A percentile compares a stretch with the other conserved stretches of the same genome.
phyloP scores from a whole-genome alignment of 2,888 invertebrate species.

The Cerastis leucographa region DNA sequence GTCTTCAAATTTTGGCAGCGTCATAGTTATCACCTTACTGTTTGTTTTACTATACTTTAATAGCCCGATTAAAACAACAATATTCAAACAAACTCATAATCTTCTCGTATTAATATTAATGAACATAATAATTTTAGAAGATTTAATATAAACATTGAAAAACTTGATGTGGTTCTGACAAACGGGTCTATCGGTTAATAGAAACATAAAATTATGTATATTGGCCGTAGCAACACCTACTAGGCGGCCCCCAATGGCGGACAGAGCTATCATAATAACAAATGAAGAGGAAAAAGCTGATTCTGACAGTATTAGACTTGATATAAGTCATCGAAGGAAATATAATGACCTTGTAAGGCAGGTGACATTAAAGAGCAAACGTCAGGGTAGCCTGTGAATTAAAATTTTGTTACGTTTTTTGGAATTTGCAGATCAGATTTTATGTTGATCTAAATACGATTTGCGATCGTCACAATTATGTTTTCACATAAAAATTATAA shows the following conservation, averaged over 20 bases:
- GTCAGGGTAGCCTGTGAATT: background rate
- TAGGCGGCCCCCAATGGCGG: conserved; percentile 62
- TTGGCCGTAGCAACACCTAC: conserved; percentile 73
- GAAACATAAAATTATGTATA: conserved; percentile 80
- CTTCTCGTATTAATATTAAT: conserved; percentile 55
- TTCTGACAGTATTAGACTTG: conserved; percentile 11
- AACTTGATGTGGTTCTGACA: conserved; percentile 49
- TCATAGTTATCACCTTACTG: background rate
- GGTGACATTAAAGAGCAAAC: background rate
- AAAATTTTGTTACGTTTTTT: background rate
- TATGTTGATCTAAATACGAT: background rate
- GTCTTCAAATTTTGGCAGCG: background rate
- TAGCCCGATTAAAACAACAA: conserved; percentile 37
- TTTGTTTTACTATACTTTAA: conserved; percentile 34
- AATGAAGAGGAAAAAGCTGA: conserved; percentile 55
- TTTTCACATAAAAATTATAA: background rate
- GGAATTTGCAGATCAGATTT: background rate
- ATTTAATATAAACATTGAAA: conserved; percentile 49
- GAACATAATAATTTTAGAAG: conserved; percentile 37
- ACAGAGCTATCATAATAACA: conserved; percentile 67
- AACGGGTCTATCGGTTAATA: conserved; percentile 66
- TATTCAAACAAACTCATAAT: conserved; percentile 40
- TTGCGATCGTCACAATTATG: background rate
- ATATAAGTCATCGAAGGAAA: conserved; percentile 2
- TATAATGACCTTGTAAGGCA: conserved; percentile 1